These are phyloP conservation scores for Probaryconus sp. DNA, from an alignment of 1,140 invertebrate genomes.

Conservation along the genomic window DNA sequence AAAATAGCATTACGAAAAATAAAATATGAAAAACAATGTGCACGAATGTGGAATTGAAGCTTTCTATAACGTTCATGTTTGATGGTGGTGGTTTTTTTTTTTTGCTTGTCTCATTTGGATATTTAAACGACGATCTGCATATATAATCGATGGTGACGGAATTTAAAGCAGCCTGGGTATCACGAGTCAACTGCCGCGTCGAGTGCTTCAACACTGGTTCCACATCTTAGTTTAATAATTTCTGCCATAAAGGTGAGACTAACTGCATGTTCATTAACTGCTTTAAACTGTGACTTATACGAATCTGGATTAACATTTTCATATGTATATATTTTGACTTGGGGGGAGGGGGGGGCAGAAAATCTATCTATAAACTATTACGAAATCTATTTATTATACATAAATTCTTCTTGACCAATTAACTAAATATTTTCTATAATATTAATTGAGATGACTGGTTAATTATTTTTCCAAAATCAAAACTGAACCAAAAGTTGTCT, in stretches of 20 bases:
- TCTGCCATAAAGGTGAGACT: constrained; percentile 84
- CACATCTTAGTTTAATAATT: constrained; percentile 84
- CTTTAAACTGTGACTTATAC: constrained; percentile 10
- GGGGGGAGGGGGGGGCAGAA: too few relatives aligned
- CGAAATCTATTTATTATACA: too few relatives aligned
- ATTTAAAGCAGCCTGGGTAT: constrained; percentile 69
- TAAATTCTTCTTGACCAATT: too few relatives aligned
- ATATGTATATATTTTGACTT: constrained; percentile 22
- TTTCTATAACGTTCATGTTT: constrained; percentile 44
- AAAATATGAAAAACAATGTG: constrained; percentile 32
- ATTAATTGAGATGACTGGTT: too few relatives aligned
- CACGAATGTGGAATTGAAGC: constrained; percentile 29
- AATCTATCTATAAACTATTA: too few relatives aligned
- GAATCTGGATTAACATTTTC: background rate
- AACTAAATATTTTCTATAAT: too few relatives aligned
- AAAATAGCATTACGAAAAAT: constrained; percentile 23
- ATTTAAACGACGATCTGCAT: constrained; percentile 49
- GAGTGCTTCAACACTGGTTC: constrained; percentile 81
- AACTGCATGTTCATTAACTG: constrained; percentile 38
- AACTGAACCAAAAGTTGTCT: too few relatives aligned
- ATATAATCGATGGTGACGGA: constrained; percentile 54
- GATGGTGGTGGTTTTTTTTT: constrained; percentile 59
- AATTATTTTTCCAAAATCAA: background rate
- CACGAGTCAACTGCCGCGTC: constrained; percentile 80
- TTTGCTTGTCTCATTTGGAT: constrained; percentile 58